phyloP scores from a whole-genome alignment of 2,888 invertebrate species.

The Meiosimyza decipiens region DNA sequence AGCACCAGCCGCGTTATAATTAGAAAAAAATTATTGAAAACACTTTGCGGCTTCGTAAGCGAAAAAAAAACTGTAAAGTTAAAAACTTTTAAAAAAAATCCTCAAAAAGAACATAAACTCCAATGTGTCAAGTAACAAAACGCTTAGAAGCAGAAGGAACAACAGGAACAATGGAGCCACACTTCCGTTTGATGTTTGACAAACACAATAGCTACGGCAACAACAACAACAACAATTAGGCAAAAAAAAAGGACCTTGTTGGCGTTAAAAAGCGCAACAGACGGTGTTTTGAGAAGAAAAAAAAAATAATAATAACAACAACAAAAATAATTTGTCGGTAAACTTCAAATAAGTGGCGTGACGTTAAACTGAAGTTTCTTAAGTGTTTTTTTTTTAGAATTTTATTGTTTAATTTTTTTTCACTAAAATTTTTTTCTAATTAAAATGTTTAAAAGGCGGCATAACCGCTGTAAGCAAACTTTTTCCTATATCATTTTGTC shows the following conservation, averaged over 20 bases:
- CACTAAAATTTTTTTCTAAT: not conserved
- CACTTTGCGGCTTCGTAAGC: constrained; percentile 32
- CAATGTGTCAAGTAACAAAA: constrained; percentile 21
- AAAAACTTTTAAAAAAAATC: not conserved
- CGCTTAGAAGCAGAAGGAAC: not conserved
- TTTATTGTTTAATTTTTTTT: not conserved
- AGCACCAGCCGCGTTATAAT: constrained; percentile 30
- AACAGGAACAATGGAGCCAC: constrained; percentile 41
- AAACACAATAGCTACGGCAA: constrained; percentile 40
- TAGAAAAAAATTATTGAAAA: constrained; percentile 37
- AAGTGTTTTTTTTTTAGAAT: constrained; percentile 5
- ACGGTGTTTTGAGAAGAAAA: constrained; percentile 10
- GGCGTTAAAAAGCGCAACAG: constrained; percentile 31
- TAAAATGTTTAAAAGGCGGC: too few species aligned
- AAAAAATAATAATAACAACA: not conserved
- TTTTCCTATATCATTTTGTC: too few species aligned
- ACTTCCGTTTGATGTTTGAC: constrained; percentile 48
- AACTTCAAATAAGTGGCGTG: constrained; percentile 21
- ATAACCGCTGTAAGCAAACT: too few species aligned
- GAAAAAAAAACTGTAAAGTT: constrained; percentile 17
- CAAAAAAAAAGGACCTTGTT: not conserved
- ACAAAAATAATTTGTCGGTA: constrained; percentile 8
- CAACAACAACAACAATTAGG: constrained; percentile 38
- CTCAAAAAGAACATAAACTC: not conserved
- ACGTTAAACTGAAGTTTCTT: constrained; percentile 12